These are phyloP conservation scores for Loxodonta africana DNA, from an alignment of 2,113 vertebrate species.

Conservation along the genomic window DNA sequence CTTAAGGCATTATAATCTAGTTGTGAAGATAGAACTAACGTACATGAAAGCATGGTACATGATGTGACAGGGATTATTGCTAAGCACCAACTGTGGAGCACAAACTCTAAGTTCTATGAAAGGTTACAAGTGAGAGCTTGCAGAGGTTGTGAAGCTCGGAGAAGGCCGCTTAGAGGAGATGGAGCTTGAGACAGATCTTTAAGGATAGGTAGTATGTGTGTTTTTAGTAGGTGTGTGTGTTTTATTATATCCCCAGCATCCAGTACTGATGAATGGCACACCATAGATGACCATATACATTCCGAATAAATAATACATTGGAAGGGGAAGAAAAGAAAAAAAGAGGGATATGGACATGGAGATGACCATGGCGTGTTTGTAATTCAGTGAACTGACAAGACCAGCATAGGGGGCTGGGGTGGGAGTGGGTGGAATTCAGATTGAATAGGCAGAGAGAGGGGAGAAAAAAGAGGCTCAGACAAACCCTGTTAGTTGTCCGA, in stretches of 20 bases:
- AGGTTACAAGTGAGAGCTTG: neutral
- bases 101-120: neutral
- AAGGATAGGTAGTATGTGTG: neutral
- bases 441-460: neutral
- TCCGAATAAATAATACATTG: neutral
- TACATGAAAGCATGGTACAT: neutral
- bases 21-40: neutral
- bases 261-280: neutral
- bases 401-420: neutral
- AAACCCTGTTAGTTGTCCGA: neutral
- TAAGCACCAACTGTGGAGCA: neutral
- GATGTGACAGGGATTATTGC: neutral
- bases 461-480: neutral
- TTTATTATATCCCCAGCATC: neutral
- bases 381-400: no score
- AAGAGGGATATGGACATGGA: neutral
- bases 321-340: neutral
- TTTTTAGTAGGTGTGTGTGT: neutral
- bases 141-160: neutral
- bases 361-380: neutral
- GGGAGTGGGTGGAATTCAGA: neutral
- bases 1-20: neutral
- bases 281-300: neutral
- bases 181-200: neutral
- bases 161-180: neutral